A percentile compares a stretch with the other conserved stretches of the same genome.
Evolutionary conservation across 2,888 invertebrate species (phyloP).

Genomic region (Apamea crenata): DNA sequence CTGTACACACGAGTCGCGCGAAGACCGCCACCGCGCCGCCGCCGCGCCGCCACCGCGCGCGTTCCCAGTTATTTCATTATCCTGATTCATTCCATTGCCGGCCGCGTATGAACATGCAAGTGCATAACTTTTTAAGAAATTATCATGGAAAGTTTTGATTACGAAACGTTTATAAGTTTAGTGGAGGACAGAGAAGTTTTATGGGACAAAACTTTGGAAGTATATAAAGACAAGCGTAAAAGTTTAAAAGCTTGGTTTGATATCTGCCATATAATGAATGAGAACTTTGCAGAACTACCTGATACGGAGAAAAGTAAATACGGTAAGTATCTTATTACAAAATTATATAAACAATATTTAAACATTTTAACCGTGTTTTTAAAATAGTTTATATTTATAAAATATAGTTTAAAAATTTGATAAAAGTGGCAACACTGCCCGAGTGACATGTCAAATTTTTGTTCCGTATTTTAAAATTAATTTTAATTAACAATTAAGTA

Average conservation of each 20-base stretch:
- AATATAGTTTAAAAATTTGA: too few relatives aligned
- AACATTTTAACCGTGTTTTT: too few relatives aligned
- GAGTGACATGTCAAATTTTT: too few relatives aligned
- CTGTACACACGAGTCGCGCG: too few relatives aligned
- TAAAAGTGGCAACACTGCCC: too few relatives aligned
- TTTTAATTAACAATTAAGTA: too few relatives aligned
- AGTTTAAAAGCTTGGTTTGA: slow-evolving; percentile 43
- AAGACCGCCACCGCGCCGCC: not conserved
- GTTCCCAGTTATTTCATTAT: too few relatives aligned
- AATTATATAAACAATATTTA: too few relatives aligned
- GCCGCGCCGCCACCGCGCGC: not conserved
- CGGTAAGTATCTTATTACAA: slow-evolving; percentile 15
- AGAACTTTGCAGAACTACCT: slow-evolving; percentile 37
- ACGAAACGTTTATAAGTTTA: slow-evolving; percentile 46
- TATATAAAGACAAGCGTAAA: slow-evolving; percentile 41
- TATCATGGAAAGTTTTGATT: slow-evolving; percentile 44
- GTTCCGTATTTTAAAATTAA: too few relatives aligned
- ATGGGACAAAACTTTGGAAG: slow-evolving; percentile 42
- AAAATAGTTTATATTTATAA: too few relatives aligned
- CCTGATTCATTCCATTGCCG: too few relatives aligned
- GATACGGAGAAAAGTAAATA: slow-evolving; percentile 35
- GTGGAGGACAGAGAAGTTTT: slow-evolving; percentile 46
- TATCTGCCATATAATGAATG: slow-evolving; percentile 31
- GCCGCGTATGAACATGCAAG: too few relatives aligned
- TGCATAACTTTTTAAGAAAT: slow-evolving; percentile 28